phyloP scores from a whole-genome alignment of 2,113 vertebrate species.

The Turnix velox region DNA sequence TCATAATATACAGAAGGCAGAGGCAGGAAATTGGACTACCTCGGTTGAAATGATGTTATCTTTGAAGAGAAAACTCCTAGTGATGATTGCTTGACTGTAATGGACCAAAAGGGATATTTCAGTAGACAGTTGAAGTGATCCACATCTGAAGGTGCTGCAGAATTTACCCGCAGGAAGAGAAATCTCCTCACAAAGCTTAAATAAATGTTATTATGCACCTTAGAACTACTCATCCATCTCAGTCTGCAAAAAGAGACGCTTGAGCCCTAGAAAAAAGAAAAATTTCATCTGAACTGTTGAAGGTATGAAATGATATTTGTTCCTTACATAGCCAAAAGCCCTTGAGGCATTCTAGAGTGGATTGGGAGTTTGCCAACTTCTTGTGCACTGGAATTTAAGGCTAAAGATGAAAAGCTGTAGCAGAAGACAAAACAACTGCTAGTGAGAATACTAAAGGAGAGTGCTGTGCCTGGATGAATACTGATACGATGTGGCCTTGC shows the following conservation, averaged over 20 bases:
- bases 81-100: background rate
- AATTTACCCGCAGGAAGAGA: background rate
- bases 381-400: constrained; percentile 25
- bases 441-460: constrained; percentile 1
- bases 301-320: background rate
- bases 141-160: background rate
- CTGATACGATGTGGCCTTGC: background rate
- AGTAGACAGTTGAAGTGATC: background rate
- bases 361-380: background rate
- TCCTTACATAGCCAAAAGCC: background rate
- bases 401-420: background rate
- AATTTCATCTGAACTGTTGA: background rate
- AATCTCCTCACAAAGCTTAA: background rate
- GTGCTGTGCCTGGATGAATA: background rate
- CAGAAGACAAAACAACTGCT: background rate
- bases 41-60: background rate
- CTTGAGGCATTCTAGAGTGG: background rate
- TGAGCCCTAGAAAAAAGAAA: background rate
- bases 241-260: background rate
- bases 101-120: background rate
- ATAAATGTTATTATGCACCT: background rate
- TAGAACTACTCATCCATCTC: background rate
- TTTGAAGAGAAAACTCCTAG: background rate
- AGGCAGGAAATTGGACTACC: background rate
- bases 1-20: background rate